Evolutionary conservation across 2,797 vertebrate species (phyloP).

Genomic region (Aphelocoma californica): DNA sequence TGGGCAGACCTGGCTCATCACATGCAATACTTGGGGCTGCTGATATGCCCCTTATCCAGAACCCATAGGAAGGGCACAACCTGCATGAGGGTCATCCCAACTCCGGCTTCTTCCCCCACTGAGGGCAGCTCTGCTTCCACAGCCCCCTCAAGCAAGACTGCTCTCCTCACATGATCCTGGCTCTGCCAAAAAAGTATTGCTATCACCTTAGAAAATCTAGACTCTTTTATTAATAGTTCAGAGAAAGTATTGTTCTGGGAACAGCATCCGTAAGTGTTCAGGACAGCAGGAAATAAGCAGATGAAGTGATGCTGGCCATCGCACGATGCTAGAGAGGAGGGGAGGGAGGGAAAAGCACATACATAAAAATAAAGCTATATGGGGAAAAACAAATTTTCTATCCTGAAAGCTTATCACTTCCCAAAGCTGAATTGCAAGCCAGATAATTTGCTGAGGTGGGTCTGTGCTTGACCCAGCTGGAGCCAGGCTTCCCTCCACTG

Average conservation of each 20-base stretch:
- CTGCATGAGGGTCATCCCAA: not conserved
- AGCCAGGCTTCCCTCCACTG: not conserved
- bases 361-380: not conserved
- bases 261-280: not conserved
- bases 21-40: not conserved
- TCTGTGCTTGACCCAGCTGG: not conserved
- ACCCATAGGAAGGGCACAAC: accelerated
- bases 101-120: not conserved
- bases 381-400: not conserved
- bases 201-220: not conserved
- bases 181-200: not conserved
- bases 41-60: not conserved
- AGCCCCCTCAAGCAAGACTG: not conserved
- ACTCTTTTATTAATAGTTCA: not conserved
- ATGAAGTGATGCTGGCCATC: accelerated
- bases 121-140: not conserved
- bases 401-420: constrained; percentile 2
- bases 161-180: not conserved
- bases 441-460: constrained; percentile 17
- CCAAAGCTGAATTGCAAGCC: not conserved
- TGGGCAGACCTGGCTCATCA: not conserved
- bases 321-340: not conserved
- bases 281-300: not conserved
- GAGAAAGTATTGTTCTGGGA: not conserved
- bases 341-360: not conserved